Evolutionary conservation across 2,797 vertebrate species (phyloP), one percentile per base, ranked within the genome.

Genomic region (Hydrophis major): DNA sequence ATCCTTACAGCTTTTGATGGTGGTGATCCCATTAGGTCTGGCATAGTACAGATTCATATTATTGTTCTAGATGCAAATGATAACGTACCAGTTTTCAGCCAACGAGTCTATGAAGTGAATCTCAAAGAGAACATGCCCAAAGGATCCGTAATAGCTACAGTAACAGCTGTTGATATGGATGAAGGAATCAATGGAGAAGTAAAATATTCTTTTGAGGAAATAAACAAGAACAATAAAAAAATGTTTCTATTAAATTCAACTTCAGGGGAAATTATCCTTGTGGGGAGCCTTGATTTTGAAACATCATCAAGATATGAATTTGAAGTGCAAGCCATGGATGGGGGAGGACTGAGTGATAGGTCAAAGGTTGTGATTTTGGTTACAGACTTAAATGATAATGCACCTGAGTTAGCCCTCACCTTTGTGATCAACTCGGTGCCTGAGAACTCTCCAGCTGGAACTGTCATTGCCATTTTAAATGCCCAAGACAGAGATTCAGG

Each of bases 291-390:
- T 60, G 96, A 98, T 69, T 97, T 93, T 89, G 96, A 98, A 42
- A 92, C 94, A 2, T 91, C 59, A 1, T 7, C 90, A 0, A 89
- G 69, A 0, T 97, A 96, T 96, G 96, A 97, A 87, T 93, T 97
- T 28, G 93, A 93, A 12, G 93, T 98, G 0, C 95, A 94, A 28
- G 97, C 96, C 1, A 96, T 96, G 93, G 98, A 97, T 94, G 96
- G 95, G 6, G 95, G 95, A 2, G 96, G 96, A 0, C 2, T 96
- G 0, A 93, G 93, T 0, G 95, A 96, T 0, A 95, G 94, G 4
- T 59, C 95, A 0, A 97, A 94, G 56, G 89, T 96, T 0, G 50
- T 95, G 1, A 83, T 95, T 1, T 42, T 32, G 53, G 90, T 93
- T 50, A 89, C n/a, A 55, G 93, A 93, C 55, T 27, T 93, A 20